A percentile compares a stretch with the other conserved stretches of the same genome.
Evolutionary conservation across 2,113 vertebrate species (phyloP).

Genomic region (Miniopterus natalensis): DNA sequence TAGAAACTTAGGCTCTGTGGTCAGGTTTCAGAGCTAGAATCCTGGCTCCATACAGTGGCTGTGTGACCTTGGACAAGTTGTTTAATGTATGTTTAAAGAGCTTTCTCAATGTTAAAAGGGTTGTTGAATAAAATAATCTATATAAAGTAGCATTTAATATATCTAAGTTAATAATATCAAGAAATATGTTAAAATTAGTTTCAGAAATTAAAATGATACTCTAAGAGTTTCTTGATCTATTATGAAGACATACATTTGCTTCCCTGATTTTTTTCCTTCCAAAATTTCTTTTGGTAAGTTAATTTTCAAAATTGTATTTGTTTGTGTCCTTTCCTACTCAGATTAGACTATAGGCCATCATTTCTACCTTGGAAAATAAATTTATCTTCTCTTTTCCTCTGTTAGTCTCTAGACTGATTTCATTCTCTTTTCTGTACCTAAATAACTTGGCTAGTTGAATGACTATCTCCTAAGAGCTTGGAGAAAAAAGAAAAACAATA

Average conservation of each 20-base stretch:
- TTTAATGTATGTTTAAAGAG: slow-evolving; percentile 7
- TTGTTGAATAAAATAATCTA: slow-evolving; percentile 28
- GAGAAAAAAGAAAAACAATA: slow-evolving; percentile 58
- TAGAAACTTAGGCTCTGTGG: not conserved
- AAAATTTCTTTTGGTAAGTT: not conserved
- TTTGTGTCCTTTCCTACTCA: not conserved
- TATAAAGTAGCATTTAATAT: not conserved
- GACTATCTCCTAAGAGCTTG: not conserved
- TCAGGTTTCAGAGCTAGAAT: slow-evolving; percentile 3
- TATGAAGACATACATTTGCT: not conserved
- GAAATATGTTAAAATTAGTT: not conserved
- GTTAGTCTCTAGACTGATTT: not conserved
- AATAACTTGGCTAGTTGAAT: not conserved
- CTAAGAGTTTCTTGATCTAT: not conserved
- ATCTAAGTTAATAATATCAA: slow-evolving; percentile 28
- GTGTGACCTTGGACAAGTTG: not conserved
- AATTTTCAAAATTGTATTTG: not conserved
- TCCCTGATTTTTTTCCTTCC: slow-evolving; percentile 4
- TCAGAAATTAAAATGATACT: slow-evolving; percentile 9
- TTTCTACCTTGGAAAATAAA: slow-evolving; percentile 39
- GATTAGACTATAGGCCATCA: not conserved
- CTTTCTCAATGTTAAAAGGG: slow-evolving; percentile 29
- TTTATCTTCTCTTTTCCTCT: not conserved
- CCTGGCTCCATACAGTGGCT: not conserved
- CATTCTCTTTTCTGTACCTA: not conserved